Base-by-base conservation (phyloP, 2,113 vertebrate species). In the Parotia lawesii region DNA sequence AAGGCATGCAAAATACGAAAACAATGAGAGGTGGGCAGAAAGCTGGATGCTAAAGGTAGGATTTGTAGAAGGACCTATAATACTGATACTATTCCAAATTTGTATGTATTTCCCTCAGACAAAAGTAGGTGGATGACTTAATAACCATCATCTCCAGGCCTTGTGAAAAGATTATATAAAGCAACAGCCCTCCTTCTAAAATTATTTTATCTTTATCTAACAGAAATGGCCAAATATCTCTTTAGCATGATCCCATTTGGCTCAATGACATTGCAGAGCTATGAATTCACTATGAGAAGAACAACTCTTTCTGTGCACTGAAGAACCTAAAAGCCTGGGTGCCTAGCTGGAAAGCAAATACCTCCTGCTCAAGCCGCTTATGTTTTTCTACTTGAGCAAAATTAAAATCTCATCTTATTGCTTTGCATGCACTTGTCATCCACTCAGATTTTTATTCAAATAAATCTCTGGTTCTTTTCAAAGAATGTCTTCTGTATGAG, bases 371-470 rank as follows among this genome's bases (percentile, higher is more conserved):
- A 94, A 91, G 87, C 87, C 0, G 1, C 85, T 96, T 90, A 84
- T 28, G 60, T 90, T 86, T 90, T 84, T 80, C 56, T 92, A 48
- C 88, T 90, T 80, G 51, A 75, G 73, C 67, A 92, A 89, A 91
- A 83, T 88, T 87, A 75, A 79, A 92, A 91, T 81, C 70, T 89
- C 47, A 23, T 86, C 72, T 89, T 80, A 87, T 28, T 91, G 88
- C 81, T 91, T 95, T 94, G 57, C 75, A 74, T 91, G 69, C 53
- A 50, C 74, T 73, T 91, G 85, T 95, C 93, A 95, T 83, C 40
- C 44, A 66, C 54, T 93, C 58, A 74, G 53, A 76, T 47, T 84
- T 91, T 95, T 83, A 93, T 91, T 71, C 90, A 91, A 71, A 80
- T 77, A 78, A 87, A 86, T 88, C 85, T 90, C 72, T 71, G 48